A percentile compares a stretch with the other conserved stretches of the same genome.
Evolutionary conservation across 2,113 vertebrate genomes (phyloP).

Genomic region (Pseudopipra pipra): DNA sequence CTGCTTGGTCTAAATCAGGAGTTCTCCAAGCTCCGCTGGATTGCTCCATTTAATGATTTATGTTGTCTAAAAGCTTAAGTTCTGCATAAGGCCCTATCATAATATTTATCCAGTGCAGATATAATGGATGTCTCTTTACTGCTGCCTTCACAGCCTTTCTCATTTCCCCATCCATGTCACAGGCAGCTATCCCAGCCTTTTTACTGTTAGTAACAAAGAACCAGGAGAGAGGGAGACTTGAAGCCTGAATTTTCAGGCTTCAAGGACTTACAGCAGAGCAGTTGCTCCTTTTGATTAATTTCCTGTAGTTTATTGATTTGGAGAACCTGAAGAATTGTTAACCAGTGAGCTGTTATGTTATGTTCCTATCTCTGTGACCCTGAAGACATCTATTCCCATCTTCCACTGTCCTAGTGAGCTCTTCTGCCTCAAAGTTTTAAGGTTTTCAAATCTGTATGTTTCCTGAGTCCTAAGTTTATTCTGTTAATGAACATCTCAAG

Average conservation of each 20-base stretch:
- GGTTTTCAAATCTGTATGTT: not conserved
- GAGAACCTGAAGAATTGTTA: constrained; percentile 25
- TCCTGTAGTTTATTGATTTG: constrained; percentile 36
- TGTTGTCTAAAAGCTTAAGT: not conserved
- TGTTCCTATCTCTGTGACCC: not conserved
- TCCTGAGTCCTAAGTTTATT: not conserved
- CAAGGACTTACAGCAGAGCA: not conserved
- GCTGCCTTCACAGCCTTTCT: not conserved
- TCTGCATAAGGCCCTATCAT: not conserved
- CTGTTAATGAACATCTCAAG: not conserved
- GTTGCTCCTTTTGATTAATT: constrained; percentile 41
- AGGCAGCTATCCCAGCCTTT: not conserved
- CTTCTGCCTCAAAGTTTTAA: not conserved
- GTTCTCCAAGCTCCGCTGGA: not conserved
- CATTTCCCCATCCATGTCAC: not conserved
- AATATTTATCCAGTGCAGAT: not conserved
- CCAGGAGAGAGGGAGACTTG: not conserved
- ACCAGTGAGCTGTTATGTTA: not conserved
- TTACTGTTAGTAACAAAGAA: constrained; percentile 7
- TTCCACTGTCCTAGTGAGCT: not conserved
- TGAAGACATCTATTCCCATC: not conserved
- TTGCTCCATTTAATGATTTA: not conserved
- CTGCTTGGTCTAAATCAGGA: not conserved
- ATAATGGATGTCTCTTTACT: not conserved
- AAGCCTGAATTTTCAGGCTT: constrained; percentile 13